Conservation (phyloP, 2,797 vertebrate species). For the Micrastur ruficollis region DNA sequence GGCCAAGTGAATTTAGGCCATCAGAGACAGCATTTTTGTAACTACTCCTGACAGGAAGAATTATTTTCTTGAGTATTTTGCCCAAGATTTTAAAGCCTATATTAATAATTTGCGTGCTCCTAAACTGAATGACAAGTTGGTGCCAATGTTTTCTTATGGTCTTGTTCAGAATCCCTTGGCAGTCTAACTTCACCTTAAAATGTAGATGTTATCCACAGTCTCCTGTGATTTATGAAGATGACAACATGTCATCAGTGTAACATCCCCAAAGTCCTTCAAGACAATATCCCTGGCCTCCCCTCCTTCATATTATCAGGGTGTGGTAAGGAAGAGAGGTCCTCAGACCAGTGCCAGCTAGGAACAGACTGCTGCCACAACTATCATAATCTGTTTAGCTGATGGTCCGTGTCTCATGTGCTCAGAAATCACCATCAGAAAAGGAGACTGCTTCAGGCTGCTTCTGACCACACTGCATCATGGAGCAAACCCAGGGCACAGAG, state of each 20-base stretch:
- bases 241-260: neutral
- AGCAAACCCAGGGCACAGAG: neutral
- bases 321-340: neutral
- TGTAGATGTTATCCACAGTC: neutral
- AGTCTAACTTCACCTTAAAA: neutral
- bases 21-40: neutral
- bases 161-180: neutral
- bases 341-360: neutral
- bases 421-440: neutral
- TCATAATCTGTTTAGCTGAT: neutral
- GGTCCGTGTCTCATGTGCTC: neutral
- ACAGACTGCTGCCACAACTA: neutral
- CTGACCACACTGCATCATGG: neutral
- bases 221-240: neutral
- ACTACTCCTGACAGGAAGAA: neutral
- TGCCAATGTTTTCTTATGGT: neutral
- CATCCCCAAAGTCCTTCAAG: neutral
- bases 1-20: constrained; percentile 20
- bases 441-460: neutral
- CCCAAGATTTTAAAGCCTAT: neutral
- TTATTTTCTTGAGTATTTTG: neutral
- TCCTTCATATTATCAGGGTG: neutral
- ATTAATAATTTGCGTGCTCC: neutral
- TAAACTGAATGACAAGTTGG: neutral
- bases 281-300: neutral